Percentiles rank a stretch among this genome's conserved stretches.
Evolutionary conservation across 2,888 invertebrate species (phyloP).

Genomic region (Lithosia quadra): DNA sequence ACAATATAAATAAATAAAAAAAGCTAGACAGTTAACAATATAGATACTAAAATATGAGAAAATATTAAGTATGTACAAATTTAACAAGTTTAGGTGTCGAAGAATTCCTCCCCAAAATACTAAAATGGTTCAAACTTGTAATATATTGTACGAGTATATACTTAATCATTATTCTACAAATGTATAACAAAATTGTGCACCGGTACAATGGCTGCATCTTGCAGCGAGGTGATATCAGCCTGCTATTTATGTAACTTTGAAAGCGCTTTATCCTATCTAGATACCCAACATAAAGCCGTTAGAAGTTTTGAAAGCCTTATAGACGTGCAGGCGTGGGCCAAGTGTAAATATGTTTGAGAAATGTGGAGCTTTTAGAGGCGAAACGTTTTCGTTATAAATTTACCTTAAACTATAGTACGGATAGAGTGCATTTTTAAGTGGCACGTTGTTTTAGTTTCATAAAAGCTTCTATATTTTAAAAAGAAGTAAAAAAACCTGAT

Average conservation of each 20-base stretch:
- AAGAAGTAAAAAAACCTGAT: neutral
- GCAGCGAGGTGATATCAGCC: constrained; percentile 27
- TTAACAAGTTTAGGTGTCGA: no score
- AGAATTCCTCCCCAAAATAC: no score
- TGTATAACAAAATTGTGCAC: neutral
- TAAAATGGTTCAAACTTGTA: no score
- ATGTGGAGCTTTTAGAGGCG: neutral
- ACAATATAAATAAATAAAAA: no score
- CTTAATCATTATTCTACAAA: neutral
- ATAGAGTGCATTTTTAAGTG: neutral
- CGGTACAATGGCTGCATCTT: constrained; percentile 24
- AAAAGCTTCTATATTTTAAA: neutral
- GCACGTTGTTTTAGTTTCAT: neutral
- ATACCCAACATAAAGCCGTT: constrained; percentile 26
- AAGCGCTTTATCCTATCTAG: constrained; percentile 30
- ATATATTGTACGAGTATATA: no score
- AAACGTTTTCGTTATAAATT: neutral
- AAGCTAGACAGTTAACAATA: no score
- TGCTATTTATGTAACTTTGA: constrained; percentile 42
- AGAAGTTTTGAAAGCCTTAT: constrained; percentile 24
- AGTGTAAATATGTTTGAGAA: neutral
- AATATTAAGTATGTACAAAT: no score
- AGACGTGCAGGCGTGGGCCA: neutral
- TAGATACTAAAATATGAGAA: no score
- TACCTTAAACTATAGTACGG: neutral